Percentiles rank a stretch among this genome's conserved stretches.
These are phyloP conservation scores for Panzeria rudis DNA, from an alignment of 2,888 invertebrate genomes.

Conservation along the genomic window DNA sequence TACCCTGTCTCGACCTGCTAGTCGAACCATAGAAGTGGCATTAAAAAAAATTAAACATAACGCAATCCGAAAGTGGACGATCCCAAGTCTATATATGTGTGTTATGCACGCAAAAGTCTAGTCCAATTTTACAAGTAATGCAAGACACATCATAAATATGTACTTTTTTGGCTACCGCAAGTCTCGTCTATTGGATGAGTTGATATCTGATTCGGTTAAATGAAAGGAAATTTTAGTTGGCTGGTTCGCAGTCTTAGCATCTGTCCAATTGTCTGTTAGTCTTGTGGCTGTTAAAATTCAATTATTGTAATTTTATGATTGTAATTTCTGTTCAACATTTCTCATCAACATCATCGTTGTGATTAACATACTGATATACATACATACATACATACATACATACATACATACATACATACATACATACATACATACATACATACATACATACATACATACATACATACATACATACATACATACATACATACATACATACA, in stretches of 20 bases:
- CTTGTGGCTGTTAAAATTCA: slow-evolving; percentile 65
- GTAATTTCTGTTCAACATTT: slow-evolving; percentile 43
- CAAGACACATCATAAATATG: slow-evolving; percentile 18
- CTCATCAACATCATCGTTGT: slow-evolving; percentile 32
- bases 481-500: too few species aligned
- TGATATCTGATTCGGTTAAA: slow-evolving; percentile 4
- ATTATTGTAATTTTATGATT: slow-evolving; percentile 65
- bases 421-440: too few species aligned
- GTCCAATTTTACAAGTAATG: slow-evolving; percentile 17
- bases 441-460: too few species aligned
- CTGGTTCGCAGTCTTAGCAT: slow-evolving; percentile 9
- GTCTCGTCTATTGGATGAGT: slow-evolving; percentile 59
- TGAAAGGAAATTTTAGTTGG: slow-evolving; percentile 3
- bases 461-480: too few species aligned
- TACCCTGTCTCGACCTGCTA: neutral
- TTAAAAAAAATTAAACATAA: neutral
- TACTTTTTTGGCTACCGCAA: slow-evolving; percentile 59
- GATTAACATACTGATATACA: slow-evolving; percentile 10
- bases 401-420: neutral
- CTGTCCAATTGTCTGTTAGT: slow-evolving; percentile 25
- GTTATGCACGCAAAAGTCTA: slow-evolving; percentile 45
- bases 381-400: neutral
- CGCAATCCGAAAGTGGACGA: slow-evolving; percentile 15
- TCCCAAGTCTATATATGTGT: neutral
- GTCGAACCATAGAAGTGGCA: neutral